These are phyloP conservation scores for Calycopis cecrops DNA, from an alignment of 1,140 invertebrate genomes.

Conservation along the genomic window DNA sequence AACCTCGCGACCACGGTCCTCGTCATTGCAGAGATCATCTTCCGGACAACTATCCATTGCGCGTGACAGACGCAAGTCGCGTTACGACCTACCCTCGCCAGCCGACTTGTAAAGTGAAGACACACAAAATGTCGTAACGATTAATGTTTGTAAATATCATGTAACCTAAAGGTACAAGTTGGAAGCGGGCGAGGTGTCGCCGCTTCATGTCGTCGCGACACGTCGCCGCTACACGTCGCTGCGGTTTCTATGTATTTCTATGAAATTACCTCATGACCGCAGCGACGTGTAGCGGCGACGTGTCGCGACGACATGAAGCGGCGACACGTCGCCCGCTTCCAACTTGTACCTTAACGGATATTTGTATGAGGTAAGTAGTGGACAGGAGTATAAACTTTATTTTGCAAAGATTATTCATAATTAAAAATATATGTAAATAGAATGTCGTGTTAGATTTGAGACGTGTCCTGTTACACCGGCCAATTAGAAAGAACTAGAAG, in stretches of 20 bases:
- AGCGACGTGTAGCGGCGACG: too few species aligned
- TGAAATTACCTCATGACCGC: too few species aligned
- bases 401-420: background rate
- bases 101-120: conserved; percentile 45
- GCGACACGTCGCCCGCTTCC: too few species aligned
- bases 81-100: conserved; percentile 55
- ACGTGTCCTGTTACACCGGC: conserved; percentile 8
- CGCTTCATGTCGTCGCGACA: too few species aligned
- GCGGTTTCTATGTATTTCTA: too few species aligned
- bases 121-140: conserved; percentile 1
- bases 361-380: background rate
- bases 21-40: conserved; percentile 60
- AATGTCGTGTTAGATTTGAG: background rate
- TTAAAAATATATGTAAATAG: conserved; percentile 1
- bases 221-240: too few species aligned
- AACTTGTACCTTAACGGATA: too few species aligned
- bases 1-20: conserved; percentile 48
- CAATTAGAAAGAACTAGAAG: background rate
- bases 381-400: background rate
- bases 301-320: too few species aligned
- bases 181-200: too few species aligned
- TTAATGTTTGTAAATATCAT: background rate
- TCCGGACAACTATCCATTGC: conserved; percentile 57
- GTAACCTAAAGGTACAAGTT: too few species aligned
- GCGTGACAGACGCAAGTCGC: conserved; percentile 48